Evolutionary conservation across 2,888 invertebrate species (phyloP).

Genomic region (Stenodera caucasica): DNA sequence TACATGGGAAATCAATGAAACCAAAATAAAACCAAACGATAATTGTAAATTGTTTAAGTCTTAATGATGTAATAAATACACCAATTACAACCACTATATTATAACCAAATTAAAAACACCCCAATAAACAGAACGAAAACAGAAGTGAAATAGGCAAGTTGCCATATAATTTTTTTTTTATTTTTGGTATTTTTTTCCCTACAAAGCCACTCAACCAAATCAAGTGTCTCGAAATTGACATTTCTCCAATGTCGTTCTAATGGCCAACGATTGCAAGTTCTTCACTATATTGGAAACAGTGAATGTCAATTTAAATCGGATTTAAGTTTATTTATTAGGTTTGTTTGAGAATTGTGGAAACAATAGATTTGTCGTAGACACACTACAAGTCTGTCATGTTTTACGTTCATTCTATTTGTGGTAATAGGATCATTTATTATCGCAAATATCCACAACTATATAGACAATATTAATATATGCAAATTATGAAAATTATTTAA

Average conservation of each 20-base stretch:
- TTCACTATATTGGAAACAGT: not conserved
- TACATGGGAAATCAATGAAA: conserved; percentile 5
- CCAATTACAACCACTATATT: not conserved
- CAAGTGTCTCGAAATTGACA: conserved; percentile 3
- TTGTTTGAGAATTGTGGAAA: conserved; percentile 47
- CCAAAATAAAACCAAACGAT: conserved; percentile 7
- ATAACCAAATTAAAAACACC: not conserved
- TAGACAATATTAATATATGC: conserved; percentile 3
- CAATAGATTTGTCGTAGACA: conserved; percentile 55
- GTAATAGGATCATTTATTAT: not conserved
- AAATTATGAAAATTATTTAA: not conserved
- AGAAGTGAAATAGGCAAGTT: not conserved
- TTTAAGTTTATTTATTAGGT: conserved; percentile 51
- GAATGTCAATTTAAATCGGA: conserved; percentile 51
- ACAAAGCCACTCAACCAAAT: conserved; percentile 2
- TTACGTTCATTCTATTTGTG: not conserved
- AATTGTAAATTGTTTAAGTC: not conserved
- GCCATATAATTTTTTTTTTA: not conserved
- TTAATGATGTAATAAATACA: conserved; percentile 4
- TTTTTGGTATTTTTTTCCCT: not conserved
- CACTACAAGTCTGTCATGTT: conserved; percentile 49
- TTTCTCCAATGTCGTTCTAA: conserved; percentile 7
- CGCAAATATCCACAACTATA: conserved; percentile 12
- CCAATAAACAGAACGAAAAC: not conserved
- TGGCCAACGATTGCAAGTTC: conserved; percentile 2